Percentiles rank a stretch among this genome's conserved stretches.
Conservation (phyloP, 1,140 invertebrate genomes). For the Lepeophtheirus salmonis region DNA sequence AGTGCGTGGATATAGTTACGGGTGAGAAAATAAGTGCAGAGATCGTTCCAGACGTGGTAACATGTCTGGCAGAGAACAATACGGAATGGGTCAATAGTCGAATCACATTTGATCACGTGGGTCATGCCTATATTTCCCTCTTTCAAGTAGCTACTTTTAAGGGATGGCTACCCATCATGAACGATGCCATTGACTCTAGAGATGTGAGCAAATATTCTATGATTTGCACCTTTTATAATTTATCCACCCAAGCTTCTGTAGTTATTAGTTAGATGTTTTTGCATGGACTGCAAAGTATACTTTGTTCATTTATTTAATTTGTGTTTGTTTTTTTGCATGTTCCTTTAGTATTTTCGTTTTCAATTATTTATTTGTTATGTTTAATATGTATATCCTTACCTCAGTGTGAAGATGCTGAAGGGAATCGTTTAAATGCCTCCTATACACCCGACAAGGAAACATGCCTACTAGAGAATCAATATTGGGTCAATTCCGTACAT, state of each 20-base stretch:
- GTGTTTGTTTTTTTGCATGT: no score
- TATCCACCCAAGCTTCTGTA: neutral
- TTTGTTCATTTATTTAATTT: neutral
- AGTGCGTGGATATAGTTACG: constrained; percentile 62
- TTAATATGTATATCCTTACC: no score
- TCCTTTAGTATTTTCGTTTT: no score
- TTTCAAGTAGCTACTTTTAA: constrained; percentile 96
- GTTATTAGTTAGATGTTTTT: neutral
- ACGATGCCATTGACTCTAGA: constrained; percentile 86
- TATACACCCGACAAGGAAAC: constrained; percentile 65
- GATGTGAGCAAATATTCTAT: constrained; percentile 50
- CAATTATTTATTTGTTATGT: no score
- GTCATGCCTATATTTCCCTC: constrained; percentile 86
- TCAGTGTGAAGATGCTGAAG: constrained; percentile 58
- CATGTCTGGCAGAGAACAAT: constrained; percentile 46
- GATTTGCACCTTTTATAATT: no score
- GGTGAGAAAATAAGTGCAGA: constrained; percentile 56
- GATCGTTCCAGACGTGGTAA: constrained; percentile 62
- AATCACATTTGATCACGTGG: constrained; percentile 96
- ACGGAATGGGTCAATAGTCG: constrained; percentile 69
- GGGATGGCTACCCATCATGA: constrained; percentile 60
- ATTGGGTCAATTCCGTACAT: constrained; percentile 89
- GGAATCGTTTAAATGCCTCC: constrained; percentile 56
- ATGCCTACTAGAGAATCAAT: constrained; percentile 34
- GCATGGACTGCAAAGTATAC: neutral